phyloP scores from a whole-genome alignment of 2,888 invertebrate species.

The Gortyna flavago region DNA sequence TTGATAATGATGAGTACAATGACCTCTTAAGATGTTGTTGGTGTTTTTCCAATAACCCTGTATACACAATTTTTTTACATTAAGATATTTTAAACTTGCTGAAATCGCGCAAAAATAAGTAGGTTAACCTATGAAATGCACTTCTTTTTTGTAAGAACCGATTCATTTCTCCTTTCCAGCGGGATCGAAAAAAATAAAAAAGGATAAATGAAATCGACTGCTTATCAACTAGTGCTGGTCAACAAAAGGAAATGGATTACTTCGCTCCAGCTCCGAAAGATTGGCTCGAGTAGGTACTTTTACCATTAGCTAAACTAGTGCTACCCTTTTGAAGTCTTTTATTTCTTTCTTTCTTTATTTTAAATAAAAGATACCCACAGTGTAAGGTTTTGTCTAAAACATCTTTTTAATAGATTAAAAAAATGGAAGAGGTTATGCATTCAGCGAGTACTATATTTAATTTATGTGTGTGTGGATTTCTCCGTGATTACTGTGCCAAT shows the following conservation, averaged over 20 bases:
- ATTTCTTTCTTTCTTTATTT: conserved; percentile 14
- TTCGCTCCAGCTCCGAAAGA: conserved; percentile 41
- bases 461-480: background rate
- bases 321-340: conserved; percentile 9
- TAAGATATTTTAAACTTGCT: background rate
- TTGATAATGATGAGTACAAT: too few relatives aligned
- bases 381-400: background rate
- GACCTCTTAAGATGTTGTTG: too few relatives aligned
- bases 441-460: too few relatives aligned
- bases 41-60: too few relatives aligned
- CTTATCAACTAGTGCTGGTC: conserved; percentile 48
- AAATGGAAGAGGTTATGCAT: background rate
- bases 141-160: conserved; percentile 11
- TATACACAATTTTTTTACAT: background rate
- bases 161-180: conserved; percentile 41
- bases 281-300: conserved; percentile 29
- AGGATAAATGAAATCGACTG: conserved; percentile 34
- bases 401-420: background rate
- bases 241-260: conserved; percentile 58
- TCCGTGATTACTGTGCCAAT: background rate
- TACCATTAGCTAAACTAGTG: conserved; percentile 49
- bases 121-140: conserved; percentile 14
- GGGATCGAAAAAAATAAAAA: conserved; percentile 21
- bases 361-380: background rate
- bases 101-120: background rate